Percentiles rank a stretch among this genome's conserved stretches.
phyloP scores from a whole-genome alignment of 2,113 vertebrate species.

The Calypte anna region DNA sequence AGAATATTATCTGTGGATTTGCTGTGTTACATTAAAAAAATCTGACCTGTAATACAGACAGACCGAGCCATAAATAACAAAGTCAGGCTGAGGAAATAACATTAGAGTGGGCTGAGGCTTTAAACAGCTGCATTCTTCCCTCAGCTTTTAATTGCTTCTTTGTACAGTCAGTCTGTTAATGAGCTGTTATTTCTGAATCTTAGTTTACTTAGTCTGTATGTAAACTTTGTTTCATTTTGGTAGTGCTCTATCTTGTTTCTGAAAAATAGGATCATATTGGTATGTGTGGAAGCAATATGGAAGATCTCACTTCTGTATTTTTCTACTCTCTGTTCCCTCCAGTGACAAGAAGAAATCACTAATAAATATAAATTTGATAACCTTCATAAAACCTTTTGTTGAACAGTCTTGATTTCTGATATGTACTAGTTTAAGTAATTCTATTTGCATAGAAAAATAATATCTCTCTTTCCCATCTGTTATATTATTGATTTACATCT shows the following conservation, averaged over 20 bases:
- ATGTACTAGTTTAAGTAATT: conserved; percentile 49
- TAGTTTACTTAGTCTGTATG: background rate
- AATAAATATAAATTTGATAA: conserved; percentile 56
- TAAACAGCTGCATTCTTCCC: background rate
- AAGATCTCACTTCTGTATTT: background rate
- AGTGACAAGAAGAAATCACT: conserved; percentile 10
- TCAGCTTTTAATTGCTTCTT: background rate
- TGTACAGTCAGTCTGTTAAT: background rate
- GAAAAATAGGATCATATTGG: background rate
- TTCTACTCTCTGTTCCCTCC: background rate
- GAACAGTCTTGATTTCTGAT: conserved; percentile 2
- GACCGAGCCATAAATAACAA: background rate
- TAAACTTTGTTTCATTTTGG: background rate
- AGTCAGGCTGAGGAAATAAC: background rate
- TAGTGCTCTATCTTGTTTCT: background rate
- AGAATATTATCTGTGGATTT: background rate
- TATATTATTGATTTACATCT: conserved; percentile 60
- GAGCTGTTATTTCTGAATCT: background rate
- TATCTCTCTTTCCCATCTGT: conserved; percentile 55
- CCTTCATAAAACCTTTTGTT: conserved; percentile 32
- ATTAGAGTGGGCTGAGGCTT: background rate
- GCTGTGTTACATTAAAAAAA: background rate
- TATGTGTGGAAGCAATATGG: background rate
- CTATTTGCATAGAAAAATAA: conserved; percentile 64
- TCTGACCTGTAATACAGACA: background rate